Conservation (phyloP, 1,140 invertebrate species). For the Nymphalis io region DNA sequence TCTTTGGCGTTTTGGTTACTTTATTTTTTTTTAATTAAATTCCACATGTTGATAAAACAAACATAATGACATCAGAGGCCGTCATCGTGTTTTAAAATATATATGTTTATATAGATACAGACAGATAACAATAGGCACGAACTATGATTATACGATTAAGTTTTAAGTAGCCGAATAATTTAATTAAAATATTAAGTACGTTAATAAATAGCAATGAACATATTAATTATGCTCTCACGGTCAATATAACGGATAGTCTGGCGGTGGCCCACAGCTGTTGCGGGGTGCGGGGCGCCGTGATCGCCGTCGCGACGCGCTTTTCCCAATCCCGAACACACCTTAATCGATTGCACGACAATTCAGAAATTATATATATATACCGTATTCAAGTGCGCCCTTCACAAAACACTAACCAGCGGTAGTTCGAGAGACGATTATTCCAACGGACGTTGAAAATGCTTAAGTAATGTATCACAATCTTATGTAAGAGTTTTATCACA, state of each 20-base stretch:
- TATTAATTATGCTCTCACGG: constrained; percentile 69
- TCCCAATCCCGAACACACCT: constrained; percentile 57
- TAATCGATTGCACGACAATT: constrained; percentile 57
- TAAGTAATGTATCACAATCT: constrained; percentile 35
- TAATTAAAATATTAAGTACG: constrained; percentile 11
- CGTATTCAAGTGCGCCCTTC: constrained; percentile 34
- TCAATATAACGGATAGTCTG: constrained; percentile 67
- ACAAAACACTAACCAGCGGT: constrained; percentile 19
- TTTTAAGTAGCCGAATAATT: constrained; percentile 2
- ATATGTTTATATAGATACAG: background rate
- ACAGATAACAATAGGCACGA: constrained; percentile 2
- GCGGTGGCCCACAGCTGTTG: constrained; percentile 64
- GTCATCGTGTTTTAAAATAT: background rate
- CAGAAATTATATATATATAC: constrained; percentile 47
- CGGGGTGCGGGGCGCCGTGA: constrained; percentile 48
- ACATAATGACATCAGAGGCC: background rate
- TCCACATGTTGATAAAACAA: background rate
- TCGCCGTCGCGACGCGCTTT: constrained; percentile 49
- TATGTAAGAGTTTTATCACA: constrained; percentile 47
- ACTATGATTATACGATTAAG: constrained; percentile 10
- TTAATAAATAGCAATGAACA: constrained; percentile 37
- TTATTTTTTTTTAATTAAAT: background rate
- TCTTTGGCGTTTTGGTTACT: too few relatives aligned
- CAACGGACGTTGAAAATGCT: background rate
- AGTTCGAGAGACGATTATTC: constrained; percentile 11